These are phyloP conservation scores for Eremophila alpestris DNA, from an alignment of 2,797 vertebrate species.

Conservation along the genomic window DNA sequence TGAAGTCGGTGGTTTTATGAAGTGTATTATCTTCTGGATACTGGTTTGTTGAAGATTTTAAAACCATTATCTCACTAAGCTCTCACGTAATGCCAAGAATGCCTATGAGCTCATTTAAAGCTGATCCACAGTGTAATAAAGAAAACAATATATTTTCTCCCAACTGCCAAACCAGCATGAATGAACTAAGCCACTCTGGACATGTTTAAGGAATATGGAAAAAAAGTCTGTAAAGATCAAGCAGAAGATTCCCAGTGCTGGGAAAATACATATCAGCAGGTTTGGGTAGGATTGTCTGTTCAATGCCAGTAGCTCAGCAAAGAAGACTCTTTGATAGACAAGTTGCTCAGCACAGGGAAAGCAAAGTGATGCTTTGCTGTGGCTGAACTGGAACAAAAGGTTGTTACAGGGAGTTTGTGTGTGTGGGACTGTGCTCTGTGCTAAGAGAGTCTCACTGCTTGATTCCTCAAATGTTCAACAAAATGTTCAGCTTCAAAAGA, in stretches of 20 bases:
- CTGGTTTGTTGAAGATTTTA: not conserved
- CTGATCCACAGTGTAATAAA: not conserved
- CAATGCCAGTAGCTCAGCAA: rapidly evolving
- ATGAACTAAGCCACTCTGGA: not conserved
- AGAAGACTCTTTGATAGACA: not conserved
- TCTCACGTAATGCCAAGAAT: not conserved
- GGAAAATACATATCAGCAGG: not conserved
- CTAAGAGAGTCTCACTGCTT: rapidly evolving
- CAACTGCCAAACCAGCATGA: not conserved
- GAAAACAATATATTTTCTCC: not conserved
- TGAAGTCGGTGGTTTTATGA: not conserved
- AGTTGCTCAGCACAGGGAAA: rapidly evolving
- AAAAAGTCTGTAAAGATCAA: not conserved
- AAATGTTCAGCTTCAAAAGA: not conserved
- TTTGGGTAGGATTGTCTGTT: rapidly evolving
- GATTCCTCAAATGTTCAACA: not conserved
- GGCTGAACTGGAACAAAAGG: not conserved
- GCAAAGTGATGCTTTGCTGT: not conserved
- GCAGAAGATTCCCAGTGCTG: not conserved
- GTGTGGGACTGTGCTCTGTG: rapidly evolving
- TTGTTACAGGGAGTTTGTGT: rapidly evolving
- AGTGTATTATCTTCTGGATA: not conserved
- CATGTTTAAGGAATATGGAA: not conserved
- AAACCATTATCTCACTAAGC: not conserved
- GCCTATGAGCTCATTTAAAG: not conserved